phyloP scores from a whole-genome alignment of 2,797 vertebrate species.

The Perodicticus potto region DNA sequence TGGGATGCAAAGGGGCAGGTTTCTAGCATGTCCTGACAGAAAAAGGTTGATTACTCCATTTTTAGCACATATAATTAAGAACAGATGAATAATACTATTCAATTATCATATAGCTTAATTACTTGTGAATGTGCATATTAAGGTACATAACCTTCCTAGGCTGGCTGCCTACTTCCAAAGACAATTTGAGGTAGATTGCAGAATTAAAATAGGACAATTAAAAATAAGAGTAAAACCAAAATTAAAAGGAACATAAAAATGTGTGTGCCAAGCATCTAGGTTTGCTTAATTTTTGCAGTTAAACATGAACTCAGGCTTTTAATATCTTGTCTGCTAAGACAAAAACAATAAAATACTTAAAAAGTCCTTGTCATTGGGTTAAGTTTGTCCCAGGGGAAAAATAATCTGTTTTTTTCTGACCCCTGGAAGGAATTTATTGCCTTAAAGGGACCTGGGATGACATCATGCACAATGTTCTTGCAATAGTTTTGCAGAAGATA shows the following conservation, averaged over 20 bases:
- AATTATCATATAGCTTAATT: slow-evolving; percentile 78
- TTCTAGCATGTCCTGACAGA: slow-evolving; percentile 61
- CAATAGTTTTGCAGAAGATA: slow-evolving; percentile 49
- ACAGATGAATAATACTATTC: slow-evolving; percentile 77
- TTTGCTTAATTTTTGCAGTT: slow-evolving; percentile 63
- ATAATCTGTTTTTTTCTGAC: background rate
- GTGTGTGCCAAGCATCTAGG: slow-evolving; percentile 5
- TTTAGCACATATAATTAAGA: slow-evolving; percentile 76
- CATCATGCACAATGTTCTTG: slow-evolving; percentile 30
- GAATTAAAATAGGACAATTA: slow-evolving; percentile 70
- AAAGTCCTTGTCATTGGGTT: slow-evolving; percentile 48
- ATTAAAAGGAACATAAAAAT: slow-evolving; percentile 56
- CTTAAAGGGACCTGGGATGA: slow-evolving; percentile 49
- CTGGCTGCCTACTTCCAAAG: slow-evolving; percentile 65
- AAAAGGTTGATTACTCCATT: slow-evolving; percentile 63
- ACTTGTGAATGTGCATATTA: slow-evolving; percentile 73
- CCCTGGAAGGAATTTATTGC: slow-evolving; percentile 55
- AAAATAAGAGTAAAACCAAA: slow-evolving; percentile 62
- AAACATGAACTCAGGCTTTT: slow-evolving; percentile 63
- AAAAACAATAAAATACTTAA: background rate
- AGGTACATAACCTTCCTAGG: slow-evolving; percentile 65
- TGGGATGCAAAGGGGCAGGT: background rate
- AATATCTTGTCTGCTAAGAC: slow-evolving; percentile 12
- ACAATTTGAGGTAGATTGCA: slow-evolving; percentile 66
- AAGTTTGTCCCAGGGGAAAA: slow-evolving; percentile 38